Conservation (phyloP, 2,797 vertebrate species). For the Sebastes vulpes region DNA sequence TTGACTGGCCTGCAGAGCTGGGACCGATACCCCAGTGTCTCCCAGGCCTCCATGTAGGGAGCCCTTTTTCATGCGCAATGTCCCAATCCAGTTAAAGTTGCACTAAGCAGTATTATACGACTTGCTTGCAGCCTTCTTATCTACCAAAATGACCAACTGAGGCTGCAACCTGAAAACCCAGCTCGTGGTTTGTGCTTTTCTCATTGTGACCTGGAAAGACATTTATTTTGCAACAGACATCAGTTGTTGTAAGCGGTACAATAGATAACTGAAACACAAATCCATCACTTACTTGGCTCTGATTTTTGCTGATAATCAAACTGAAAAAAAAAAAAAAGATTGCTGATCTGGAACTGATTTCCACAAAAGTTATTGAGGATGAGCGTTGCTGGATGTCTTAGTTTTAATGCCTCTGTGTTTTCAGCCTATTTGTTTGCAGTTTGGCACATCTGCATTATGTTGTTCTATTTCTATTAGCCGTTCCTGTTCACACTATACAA, state of each 20-base stretch:
- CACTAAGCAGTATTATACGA: neutral
- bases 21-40: neutral
- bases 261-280: neutral
- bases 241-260: neutral
- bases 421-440: neutral
- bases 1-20: conserved; percentile 29
- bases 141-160: neutral
- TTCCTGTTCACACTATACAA: neutral
- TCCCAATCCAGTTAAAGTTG: neutral
- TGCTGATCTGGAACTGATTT: neutral
- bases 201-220: neutral
- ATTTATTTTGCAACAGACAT: neutral
- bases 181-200: neutral
- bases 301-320: neutral
- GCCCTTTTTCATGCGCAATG: neutral
- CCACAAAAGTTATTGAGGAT: neutral
- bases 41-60: neutral
- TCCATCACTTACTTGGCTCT: neutral
- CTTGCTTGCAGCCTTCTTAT: neutral
- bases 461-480: neutral
- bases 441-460: neutral
- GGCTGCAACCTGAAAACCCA: neutral
- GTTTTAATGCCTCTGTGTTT: neutral
- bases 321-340: neutral
- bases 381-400: neutral